phyloP scores from a whole-genome alignment of 2,888 invertebrate genomes.

The Rhodophaea formosa region DNA sequence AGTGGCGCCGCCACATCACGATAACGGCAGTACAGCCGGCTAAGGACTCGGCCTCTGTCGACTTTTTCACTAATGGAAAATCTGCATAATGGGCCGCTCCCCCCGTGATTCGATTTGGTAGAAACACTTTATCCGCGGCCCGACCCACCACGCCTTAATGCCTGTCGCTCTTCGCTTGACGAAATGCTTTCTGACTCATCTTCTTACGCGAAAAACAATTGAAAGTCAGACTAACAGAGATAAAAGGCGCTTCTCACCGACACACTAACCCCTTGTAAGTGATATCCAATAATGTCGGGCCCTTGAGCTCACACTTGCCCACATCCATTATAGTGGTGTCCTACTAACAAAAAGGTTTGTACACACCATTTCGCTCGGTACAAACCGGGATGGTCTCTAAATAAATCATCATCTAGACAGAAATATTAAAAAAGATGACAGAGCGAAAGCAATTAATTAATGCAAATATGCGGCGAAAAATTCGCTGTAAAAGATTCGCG shows the following conservation, averaged over 20 bases:
- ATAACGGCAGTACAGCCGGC: slow-evolving; percentile 35
- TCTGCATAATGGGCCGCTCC: slow-evolving; percentile 71
- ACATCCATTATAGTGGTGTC: slow-evolving; percentile 44
- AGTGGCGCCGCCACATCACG: slow-evolving; percentile 30
- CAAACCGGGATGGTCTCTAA: slow-evolving; percentile 37
- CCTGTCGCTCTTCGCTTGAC: slow-evolving; percentile 56
- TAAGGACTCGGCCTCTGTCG: slow-evolving; percentile 37
- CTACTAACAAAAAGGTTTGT: slow-evolving; percentile 38
- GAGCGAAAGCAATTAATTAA: slow-evolving; percentile 56
- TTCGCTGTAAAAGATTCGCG: slow-evolving; percentile 40
- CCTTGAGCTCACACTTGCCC: slow-evolving; percentile 47
- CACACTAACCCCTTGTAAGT: slow-evolving; percentile 58
- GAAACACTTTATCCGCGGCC: slow-evolving; percentile 52
- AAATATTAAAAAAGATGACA: slow-evolving; percentile 58
- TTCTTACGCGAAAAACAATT: neutral
- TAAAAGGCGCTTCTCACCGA: slow-evolving; percentile 41
- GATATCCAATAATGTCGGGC: slow-evolving; percentile 62
- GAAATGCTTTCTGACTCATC: neutral
- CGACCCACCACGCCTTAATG: slow-evolving; percentile 54
- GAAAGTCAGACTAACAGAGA: slow-evolving; percentile 27
- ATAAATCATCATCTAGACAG: slow-evolving; percentile 50
- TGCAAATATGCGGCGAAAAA: slow-evolving; percentile 35
- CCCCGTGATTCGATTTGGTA: slow-evolving; percentile 69
- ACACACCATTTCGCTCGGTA: slow-evolving; percentile 24
- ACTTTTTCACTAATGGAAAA: slow-evolving; percentile 73